These are phyloP conservation scores for Clarias magur DNA, from an alignment of 2,113 vertebrate species.

Conservation along the genomic window DNA sequence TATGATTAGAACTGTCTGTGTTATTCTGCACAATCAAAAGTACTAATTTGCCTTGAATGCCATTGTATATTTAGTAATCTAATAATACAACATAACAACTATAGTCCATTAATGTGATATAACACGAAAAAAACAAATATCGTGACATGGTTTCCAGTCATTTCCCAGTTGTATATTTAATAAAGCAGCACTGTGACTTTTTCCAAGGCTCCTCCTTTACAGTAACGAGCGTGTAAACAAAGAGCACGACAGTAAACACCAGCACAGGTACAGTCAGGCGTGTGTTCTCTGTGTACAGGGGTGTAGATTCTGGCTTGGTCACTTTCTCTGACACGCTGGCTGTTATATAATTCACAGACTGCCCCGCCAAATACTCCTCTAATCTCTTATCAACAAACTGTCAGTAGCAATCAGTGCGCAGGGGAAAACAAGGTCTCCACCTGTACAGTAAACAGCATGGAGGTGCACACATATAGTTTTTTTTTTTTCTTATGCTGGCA, in stretches of 20 bases:
- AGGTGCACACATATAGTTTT: too few species aligned
- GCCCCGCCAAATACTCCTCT: background rate
- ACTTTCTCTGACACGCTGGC: background rate
- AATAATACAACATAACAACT: background rate
- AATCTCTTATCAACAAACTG: slow-evolving; percentile 7
- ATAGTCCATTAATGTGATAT: too few species aligned
- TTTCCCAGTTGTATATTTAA: background rate
- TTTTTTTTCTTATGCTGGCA: background rate
- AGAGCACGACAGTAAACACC: background rate
- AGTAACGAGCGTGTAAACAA: background rate
- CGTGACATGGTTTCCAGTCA: background rate
- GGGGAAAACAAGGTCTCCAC: background rate
- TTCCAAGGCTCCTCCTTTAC: background rate
- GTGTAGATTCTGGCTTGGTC: background rate
- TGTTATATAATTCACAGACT: background rate
- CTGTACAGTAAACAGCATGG: slow-evolving; percentile 14
- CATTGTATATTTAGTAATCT: background rate
- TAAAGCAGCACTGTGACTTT: background rate
- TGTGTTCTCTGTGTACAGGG: background rate
- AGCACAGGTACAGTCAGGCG: slow-evolving; percentile 9
- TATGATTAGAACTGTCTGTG: too few species aligned
- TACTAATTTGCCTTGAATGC: too few species aligned
- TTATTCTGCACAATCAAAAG: too few species aligned
- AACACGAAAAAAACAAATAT: background rate
- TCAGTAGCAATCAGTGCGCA: background rate